Evolutionary conservation across 1,140 invertebrate species (phyloP), one percentile per base, ranked within the genome.

Genomic region (Drosophila kohkoa): DNA sequence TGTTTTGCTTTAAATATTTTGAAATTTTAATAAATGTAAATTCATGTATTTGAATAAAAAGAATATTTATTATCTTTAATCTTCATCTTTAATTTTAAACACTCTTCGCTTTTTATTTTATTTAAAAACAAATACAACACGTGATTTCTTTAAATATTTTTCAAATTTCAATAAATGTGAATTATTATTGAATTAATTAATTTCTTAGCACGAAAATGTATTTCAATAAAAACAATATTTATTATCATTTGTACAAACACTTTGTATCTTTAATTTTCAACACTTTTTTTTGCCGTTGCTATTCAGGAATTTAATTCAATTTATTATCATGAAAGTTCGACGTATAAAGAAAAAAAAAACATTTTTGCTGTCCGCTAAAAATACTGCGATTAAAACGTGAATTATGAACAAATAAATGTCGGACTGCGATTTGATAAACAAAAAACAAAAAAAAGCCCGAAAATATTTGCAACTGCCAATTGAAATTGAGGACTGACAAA

Each of bases 401-500:
- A 30, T 38, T 38, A 38, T 38, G 35, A 38, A 38, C 35, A 38
- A 38, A 38, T 38, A 38, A 38, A 38, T 38, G 35, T 10, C 10
- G 7, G 35, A 38, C 35, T 38, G 35, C 35, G 2, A 10, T 38
- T 38, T 10, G 35, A 38, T 38, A 38, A 38, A 38, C 2, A 46
- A 46, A 15, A 13, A 48, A 51, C 28, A 38, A 30, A 51, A 38
- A 52, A 46, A 64, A 30, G 38, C 6, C 6, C 35, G 28, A 55
- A 54, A 10, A 38, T 16, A 63, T 63, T 48, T 49, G 46, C 16
- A 11, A 13, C 32, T 54, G 63, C 20, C 63, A 45, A 25, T 25
- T 5, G 10, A 63, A 55, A 2, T 55, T 15, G 30, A 55, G 32
- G 52, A 38, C 46, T 62, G 6, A 62, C 20, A 32, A 62, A 74